Conservation (phyloP, 2,113 vertebrate genomes). For the Silurus glanis region DNA sequence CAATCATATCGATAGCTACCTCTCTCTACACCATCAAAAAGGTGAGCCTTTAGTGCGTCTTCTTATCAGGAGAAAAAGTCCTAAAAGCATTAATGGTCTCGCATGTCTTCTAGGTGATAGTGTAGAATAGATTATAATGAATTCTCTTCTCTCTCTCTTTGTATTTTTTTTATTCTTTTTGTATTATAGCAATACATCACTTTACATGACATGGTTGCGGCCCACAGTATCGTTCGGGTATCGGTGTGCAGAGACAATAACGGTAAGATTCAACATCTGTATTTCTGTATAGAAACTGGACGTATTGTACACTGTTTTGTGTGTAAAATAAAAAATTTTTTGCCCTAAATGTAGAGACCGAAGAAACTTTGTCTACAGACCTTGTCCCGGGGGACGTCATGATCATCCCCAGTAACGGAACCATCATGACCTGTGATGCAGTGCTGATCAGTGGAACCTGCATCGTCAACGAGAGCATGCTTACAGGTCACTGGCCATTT, state of each 20-base stretch:
- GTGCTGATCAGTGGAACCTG: constrained; percentile 94
- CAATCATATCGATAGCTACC: constrained; percentile 92
- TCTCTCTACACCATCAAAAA: constrained; percentile 97
- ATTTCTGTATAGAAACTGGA: neutral
- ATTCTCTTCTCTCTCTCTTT: neutral
- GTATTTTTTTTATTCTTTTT: constrained; percentile 40
- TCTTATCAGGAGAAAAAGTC: neutral
- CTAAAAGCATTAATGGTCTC: neutral
- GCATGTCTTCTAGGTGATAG: neutral
- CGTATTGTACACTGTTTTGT: too few species aligned
- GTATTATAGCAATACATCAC: constrained; percentile 90
- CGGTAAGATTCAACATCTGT: constrained; percentile 70
- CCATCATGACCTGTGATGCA: constrained; percentile 95
- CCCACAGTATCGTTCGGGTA: constrained; percentile 93
- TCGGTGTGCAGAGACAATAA: constrained; percentile 87
- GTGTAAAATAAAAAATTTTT: too few species aligned
- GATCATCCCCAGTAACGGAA: constrained; percentile 91
- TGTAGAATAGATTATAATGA: neutral
- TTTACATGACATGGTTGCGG: constrained; percentile 96
- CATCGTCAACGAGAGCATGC: constrained; percentile 98
- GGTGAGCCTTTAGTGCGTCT: constrained; percentile 69
- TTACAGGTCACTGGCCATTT: constrained; percentile 81
- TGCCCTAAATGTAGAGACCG: constrained; percentile 72
- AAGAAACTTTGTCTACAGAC: constrained; percentile 92
- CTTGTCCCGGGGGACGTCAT: constrained; percentile 93